phyloP scores from a whole-genome alignment of 2,888 invertebrate genomes.

The Melinopterus prodromus region DNA sequence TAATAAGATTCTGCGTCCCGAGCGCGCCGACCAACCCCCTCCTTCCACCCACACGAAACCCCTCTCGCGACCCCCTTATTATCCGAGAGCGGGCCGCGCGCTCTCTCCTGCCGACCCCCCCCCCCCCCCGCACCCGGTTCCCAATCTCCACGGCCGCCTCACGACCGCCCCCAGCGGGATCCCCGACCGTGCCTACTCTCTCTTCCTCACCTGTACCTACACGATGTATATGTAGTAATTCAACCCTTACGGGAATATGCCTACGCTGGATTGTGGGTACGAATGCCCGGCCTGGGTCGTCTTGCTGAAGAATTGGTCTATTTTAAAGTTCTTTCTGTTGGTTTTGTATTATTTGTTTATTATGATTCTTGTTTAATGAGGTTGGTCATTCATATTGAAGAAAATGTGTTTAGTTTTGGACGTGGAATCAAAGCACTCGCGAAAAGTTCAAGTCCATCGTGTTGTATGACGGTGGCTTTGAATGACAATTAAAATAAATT shows the following conservation, averaged over 20 bases:
- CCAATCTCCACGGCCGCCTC: slow-evolving; percentile 10
- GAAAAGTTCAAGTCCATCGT: no score
- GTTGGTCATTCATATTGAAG: no score
- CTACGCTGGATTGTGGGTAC: background rate
- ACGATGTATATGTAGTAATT: slow-evolving; percentile 16
- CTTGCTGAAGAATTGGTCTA: no score
- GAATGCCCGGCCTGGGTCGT: background rate
- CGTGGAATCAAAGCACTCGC: no score
- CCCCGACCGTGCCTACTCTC: slow-evolving; percentile 12
- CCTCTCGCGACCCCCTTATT: slow-evolving; percentile 38
- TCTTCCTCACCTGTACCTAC: slow-evolving; percentile 27
- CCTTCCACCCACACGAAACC: slow-evolving; percentile 45
- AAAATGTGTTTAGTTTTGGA: no score
- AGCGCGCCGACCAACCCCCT: slow-evolving; percentile 48
- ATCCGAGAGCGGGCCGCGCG: slow-evolving; percentile 34
- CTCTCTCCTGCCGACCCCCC: slow-evolving; percentile 11
- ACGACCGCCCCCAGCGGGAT: background rate
- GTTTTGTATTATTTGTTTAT: no score
- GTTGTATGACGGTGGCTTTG: no score
- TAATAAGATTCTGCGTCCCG: slow-evolving; percentile 63
- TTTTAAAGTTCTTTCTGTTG: no score
- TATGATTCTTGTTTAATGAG: no score
- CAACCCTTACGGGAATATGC: background rate
- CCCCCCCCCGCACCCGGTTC: slow-evolving; percentile 6
- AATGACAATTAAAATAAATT: no score